A percentile compares a stretch with the other conserved stretches of the same genome.
phyloP scores from a whole-genome alignment of 1,140 invertebrate species.

The Eulimnadia texana region DNA sequence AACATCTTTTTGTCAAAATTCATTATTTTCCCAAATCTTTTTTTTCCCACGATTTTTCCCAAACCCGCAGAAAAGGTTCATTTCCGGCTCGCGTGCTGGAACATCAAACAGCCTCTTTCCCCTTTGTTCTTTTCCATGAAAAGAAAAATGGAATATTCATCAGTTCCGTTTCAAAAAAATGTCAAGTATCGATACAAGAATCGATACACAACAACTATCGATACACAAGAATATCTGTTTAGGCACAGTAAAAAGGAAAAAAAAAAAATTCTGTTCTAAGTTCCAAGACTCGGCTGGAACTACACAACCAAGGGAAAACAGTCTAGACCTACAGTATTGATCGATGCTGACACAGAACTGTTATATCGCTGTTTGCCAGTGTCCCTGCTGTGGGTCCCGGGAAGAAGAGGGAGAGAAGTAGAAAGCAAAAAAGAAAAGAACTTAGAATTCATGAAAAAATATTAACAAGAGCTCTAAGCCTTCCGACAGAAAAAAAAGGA shows the following conservation, averaged over 20 bases:
- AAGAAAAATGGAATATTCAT: no score
- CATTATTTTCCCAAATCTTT: no score
- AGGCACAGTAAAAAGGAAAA: not conserved
- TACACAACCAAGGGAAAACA: no score
- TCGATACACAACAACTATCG: no score
- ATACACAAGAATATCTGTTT: no score
- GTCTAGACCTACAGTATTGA: not conserved
- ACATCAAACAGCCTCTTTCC: no score
- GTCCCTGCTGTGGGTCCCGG: not conserved
- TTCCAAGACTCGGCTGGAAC: not conserved
- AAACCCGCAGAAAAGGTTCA: no score
- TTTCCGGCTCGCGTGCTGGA: no score
- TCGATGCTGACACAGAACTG: not conserved
- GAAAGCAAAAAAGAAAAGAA: not conserved
- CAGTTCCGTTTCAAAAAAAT: constrained; percentile 6
- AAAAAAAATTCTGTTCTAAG: not conserved
- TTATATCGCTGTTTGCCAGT: not conserved
- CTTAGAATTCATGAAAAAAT: not conserved
- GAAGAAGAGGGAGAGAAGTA: not conserved
- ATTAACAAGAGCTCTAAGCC: not conserved
- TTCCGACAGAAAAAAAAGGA: no score
- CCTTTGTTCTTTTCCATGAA: no score
- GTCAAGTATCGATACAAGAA: not conserved
- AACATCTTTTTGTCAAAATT: no score
- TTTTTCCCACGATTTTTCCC: no score